Conservation (phyloP, 2,113 vertebrate species). For the Ptychochromis oligacanthus region DNA sequence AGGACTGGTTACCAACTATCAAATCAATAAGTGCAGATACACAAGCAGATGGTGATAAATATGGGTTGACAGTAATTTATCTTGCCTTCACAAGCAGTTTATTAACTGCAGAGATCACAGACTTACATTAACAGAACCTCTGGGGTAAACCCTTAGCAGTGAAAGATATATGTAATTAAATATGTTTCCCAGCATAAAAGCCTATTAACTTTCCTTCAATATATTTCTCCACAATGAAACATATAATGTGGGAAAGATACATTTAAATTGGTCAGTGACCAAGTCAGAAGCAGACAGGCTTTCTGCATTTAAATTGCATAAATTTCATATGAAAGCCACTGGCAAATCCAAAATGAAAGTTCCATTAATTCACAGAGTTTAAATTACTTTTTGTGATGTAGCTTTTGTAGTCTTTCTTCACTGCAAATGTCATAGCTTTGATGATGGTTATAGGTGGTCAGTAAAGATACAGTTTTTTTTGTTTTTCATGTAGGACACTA, state of each 20-base stretch:
- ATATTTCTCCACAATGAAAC: conserved; percentile 39
- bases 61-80: conserved; percentile 32
- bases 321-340: conserved; percentile 54
- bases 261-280: conserved; percentile 43
- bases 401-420: conserved; percentile 49
- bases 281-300: conserved; percentile 18
- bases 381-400: conserved; percentile 61
- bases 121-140: conserved; percentile 40
- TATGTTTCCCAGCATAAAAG: conserved; percentile 56
- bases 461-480: conserved; percentile 1
- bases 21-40: conserved; percentile 66
- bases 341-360: conserved; percentile 64
- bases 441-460: conserved; percentile 21
- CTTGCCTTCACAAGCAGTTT: conserved; percentile 13
- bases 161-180: conserved; percentile 62
- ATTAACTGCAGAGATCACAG: conserved; percentile 50
- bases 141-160: conserved; percentile 16
- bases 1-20: conserved; percentile 58
- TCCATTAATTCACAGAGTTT: conserved; percentile 68
- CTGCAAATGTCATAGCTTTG: conserved; percentile 21
- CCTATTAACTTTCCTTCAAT: conserved; percentile 40
- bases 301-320: conserved; percentile 53
- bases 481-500: conserved; percentile 23
- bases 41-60: conserved; percentile 44
- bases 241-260: neutral